A percentile compares a stretch with the other conserved stretches of the same genome.
Evolutionary conservation across 2,888 invertebrate species (phyloP).

Genomic region (Cosmia trapezina): DNA sequence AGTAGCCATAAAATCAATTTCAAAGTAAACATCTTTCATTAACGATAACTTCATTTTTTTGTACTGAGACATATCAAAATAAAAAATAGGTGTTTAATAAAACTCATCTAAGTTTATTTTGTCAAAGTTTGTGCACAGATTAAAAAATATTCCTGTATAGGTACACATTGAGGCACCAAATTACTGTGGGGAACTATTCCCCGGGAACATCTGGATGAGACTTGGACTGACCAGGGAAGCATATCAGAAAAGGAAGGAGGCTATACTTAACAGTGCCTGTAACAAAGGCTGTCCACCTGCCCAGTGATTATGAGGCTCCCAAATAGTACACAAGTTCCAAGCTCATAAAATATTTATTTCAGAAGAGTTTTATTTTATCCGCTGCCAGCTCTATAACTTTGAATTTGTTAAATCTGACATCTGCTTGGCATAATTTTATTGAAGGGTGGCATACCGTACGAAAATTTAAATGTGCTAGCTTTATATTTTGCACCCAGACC

Average conservation of each 20-base stretch:
- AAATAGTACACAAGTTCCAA: background rate
- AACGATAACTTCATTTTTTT: too few relatives aligned
- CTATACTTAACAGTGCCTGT: background rate
- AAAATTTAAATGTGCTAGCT: slow-evolving; percentile 58
- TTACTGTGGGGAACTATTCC: background rate
- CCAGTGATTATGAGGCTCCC: background rate
- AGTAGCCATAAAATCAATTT: too few relatives aligned
- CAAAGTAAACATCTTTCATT: too few relatives aligned
- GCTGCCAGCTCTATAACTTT: slow-evolving; percentile 30
- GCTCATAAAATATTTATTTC: slow-evolving; percentile 14
- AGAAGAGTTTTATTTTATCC: slow-evolving; percentile 8
- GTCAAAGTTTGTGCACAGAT: too few relatives aligned
- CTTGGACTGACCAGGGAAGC: too few relatives aligned
- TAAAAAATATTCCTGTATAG: too few relatives aligned
- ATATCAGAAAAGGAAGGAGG: background rate
- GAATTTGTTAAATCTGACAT: slow-evolving; percentile 58
- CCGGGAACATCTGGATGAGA: background rate
- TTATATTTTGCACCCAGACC: slow-evolving; percentile 52
- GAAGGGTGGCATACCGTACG: slow-evolving; percentile 48
- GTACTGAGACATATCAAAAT: too few relatives aligned
- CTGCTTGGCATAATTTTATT: slow-evolving; percentile 63
- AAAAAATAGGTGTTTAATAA: too few relatives aligned
- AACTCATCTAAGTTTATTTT: too few relatives aligned
- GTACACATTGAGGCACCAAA: background rate
- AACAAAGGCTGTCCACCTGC: background rate